These are phyloP conservation scores for Teleogryllus oceanicus DNA, from an alignment of 2,888 invertebrate species.

Conservation along the genomic window DNA sequence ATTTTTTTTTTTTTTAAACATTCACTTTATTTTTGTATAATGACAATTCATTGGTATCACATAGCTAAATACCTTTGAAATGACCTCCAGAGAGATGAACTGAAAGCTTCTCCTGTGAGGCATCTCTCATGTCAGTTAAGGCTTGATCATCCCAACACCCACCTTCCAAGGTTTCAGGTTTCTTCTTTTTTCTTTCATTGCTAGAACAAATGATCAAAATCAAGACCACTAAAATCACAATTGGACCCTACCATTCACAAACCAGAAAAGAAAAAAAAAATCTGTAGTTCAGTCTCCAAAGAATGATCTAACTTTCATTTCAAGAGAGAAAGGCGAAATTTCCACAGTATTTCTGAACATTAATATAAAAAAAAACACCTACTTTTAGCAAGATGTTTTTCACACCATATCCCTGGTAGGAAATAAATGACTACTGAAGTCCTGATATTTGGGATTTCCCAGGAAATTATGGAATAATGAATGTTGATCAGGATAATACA, in stretches of 20 bases:
- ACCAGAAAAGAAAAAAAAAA: no score
- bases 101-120: conserved; percentile 43
- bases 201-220: not conserved
- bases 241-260: not conserved
- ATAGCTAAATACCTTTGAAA: conserved; percentile 47
- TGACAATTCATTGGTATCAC: not conserved
- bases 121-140: conserved; percentile 43
- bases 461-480: no score
- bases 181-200: not conserved
- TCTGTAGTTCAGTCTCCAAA: no score
- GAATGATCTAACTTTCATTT: no score
- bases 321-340: no score
- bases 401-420: no score
- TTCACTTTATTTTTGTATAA: not conserved
- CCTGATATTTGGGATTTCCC: no score
- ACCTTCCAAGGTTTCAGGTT: not conserved
- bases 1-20: not conserved
- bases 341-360: no score
- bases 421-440: no score
- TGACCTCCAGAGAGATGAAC: conserved; percentile 48
- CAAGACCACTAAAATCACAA: not conserved
- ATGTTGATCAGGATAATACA: no score
- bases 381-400: no score
- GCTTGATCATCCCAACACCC: conserved; percentile 39
- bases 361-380: no score